Conservation (phyloP, 2,113 vertebrate species). For the Cyprinodon tularosa region DNA sequence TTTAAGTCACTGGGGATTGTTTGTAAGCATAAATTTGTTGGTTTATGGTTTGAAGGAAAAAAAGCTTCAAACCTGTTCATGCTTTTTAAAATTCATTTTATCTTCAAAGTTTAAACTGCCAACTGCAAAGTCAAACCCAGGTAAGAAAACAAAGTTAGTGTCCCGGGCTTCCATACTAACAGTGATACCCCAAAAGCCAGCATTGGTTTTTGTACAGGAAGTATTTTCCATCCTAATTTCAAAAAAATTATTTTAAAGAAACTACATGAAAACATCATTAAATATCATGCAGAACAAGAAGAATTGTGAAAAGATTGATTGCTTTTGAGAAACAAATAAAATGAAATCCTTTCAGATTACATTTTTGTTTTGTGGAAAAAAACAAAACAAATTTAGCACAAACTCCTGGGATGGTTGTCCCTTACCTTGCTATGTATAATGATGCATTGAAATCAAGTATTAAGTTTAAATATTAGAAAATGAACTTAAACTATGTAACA, state of each 20-base stretch:
- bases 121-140: background rate
- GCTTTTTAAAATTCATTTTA: conserved; percentile 37
- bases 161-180: background rate
- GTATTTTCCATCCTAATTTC: background rate
- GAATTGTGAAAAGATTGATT: background rate
- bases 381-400: background rate
- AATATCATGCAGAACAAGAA: background rate
- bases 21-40: conserved; percentile 37
- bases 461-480: background rate
- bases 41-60: conserved; percentile 29
- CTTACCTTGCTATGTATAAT: background rate
- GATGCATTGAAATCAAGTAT: too few species aligned
- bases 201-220: background rate
- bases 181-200: background rate
- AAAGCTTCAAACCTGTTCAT: conserved; percentile 68
- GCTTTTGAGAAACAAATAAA: background rate
- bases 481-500: background rate
- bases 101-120: background rate
- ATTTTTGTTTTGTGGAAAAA: background rate
- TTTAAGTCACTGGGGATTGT: conserved; percentile 20
- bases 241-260: background rate
- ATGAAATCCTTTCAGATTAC: background rate
- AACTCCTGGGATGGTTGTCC: background rate
- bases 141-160: background rate
- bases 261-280: background rate